phyloP scores from a whole-genome alignment of 1,140 invertebrate genomes.

The Eumaeus atala region DNA sequence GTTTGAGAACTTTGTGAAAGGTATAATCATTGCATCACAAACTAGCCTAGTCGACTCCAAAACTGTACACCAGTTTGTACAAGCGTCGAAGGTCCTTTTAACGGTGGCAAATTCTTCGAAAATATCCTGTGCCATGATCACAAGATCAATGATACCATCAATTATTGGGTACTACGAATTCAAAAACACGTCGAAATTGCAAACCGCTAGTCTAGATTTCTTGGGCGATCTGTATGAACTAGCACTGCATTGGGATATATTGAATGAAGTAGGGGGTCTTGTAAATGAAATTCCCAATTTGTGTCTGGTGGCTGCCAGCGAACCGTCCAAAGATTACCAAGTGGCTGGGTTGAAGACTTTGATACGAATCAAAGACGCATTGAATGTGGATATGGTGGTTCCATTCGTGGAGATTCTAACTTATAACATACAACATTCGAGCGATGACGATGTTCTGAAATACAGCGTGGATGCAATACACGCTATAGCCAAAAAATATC shows the following conservation, averaged over 20 bases:
- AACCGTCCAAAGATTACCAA: conserved; percentile 48
- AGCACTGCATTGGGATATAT: conserved; percentile 44
- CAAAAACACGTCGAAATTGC: conserved; percentile 47
- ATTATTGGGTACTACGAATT: conserved; percentile 51
- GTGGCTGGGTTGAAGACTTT: conserved; percentile 56
- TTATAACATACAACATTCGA: conserved; percentile 47
- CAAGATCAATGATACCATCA: conserved; percentile 68
- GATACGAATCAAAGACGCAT: conserved; percentile 36
- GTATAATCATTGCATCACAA: conserved; percentile 62
- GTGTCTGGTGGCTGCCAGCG: conserved; percentile 47
- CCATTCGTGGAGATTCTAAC: conserved; percentile 58
- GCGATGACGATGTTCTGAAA: conserved; percentile 48
- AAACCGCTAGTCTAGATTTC: conserved; percentile 53
- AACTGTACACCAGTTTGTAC: conserved; percentile 69
- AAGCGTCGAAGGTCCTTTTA: conserved; percentile 71
- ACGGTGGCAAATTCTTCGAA: conserved; percentile 72
- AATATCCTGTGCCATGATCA: conserved; percentile 69
- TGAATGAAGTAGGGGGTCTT: conserved; percentile 34
- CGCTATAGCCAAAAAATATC: conserved; percentile 50
- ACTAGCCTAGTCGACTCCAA: conserved; percentile 65
- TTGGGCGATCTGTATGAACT: conserved; percentile 51
- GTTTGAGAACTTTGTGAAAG: conserved; percentile 60
- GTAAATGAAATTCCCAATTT: conserved; percentile 44
- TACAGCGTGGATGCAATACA: conserved; percentile 49
- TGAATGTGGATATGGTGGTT: conserved; percentile 45